Base-by-base conservation (phyloP, 92 coral and sea anemone species). In the Metridium senile region DNA sequence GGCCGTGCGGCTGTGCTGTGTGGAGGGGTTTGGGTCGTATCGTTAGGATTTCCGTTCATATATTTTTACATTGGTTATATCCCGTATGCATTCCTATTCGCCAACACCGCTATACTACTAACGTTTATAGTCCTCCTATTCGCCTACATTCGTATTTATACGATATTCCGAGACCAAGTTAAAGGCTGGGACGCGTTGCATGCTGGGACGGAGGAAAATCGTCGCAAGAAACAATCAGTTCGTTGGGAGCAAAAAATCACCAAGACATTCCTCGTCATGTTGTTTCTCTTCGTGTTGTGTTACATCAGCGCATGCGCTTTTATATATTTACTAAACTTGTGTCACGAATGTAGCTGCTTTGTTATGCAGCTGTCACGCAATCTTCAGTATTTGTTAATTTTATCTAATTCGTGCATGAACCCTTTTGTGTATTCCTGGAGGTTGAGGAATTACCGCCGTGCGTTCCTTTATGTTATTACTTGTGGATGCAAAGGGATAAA, bases 361-460 rank as follows among this genome's bases (percentile, higher is more conserved):
- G 81, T 90, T 8, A 76, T 82, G 26, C 80, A 88, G 65, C 86
- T 92, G 97, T 84, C 97, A 68, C 91, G 98, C 76, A 97, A 94
- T 86, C 72, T 94, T 66, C 93, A 89, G 82, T 87, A 89, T 77
- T 80, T 94, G 72, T 80, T 94, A 74, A 87, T 92, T 65, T 58
- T 92, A 82, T 82, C 82, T 1, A 94, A 92, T 86, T 89, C 97
- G 29, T 81, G 93, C n/a, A 78, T 94, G 82, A 94, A 94, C 74
- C 97, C 97, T 46, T 92, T 92, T 78, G 76, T 90, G n/a, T 94
- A 94, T 70, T 88, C 95, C 18, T 91, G 97, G 97, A 86, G 97
- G 27, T 59, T 91, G 69, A 45, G 64, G 27, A 82, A 81, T 74
- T 91, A 85, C 65, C 85, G 89, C 26, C 81, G 85, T 29, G 93